Percentiles rank a stretch among this genome's conserved stretches.
These are phyloP conservation scores for Danaus chrysippus DNA, from an alignment of 2,888 invertebrate genomes.

Conservation along the genomic window DNA sequence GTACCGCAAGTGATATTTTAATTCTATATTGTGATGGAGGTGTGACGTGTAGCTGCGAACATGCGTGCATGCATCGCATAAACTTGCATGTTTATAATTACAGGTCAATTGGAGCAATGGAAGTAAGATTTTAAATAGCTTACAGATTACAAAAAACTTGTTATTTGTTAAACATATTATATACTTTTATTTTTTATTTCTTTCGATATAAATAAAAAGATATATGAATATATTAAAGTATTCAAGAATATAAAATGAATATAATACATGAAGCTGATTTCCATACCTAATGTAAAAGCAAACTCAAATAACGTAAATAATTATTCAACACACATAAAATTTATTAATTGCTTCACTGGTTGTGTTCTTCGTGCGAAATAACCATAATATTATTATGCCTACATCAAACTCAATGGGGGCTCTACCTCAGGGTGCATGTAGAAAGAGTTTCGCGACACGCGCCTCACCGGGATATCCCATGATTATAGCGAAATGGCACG, in stretches of 20 bases:
- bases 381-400: conserved; percentile 53
- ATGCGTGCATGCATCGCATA: conserved; percentile 47
- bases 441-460: conserved; percentile 47
- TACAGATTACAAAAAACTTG: neutral
- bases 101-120: conserved; percentile 73
- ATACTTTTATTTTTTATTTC: too few species aligned
- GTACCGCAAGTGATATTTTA: conserved; percentile 36
- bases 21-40: conserved; percentile 49
- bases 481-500: conserved; percentile 68
- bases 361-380: conserved; percentile 59
- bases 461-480: conserved; percentile 49
- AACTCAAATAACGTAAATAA: conserved; percentile 11
- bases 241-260: too few species aligned
- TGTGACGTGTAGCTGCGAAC: conserved; percentile 50
- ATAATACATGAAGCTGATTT: neutral
- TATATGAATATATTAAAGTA: too few species aligned
- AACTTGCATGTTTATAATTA: conserved; percentile 67
- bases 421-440: conserved; percentile 56
- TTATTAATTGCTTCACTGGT: conserved; percentile 15
- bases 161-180: neutral
- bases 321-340: conserved; percentile 9
- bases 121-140: conserved; percentile 43
- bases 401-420: conserved; percentile 48
- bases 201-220: too few species aligned
- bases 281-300: neutral